These are phyloP conservation scores for Coendou prehensilis DNA, from an alignment of 2,797 vertebrate species.

Conservation along the genomic window DNA sequence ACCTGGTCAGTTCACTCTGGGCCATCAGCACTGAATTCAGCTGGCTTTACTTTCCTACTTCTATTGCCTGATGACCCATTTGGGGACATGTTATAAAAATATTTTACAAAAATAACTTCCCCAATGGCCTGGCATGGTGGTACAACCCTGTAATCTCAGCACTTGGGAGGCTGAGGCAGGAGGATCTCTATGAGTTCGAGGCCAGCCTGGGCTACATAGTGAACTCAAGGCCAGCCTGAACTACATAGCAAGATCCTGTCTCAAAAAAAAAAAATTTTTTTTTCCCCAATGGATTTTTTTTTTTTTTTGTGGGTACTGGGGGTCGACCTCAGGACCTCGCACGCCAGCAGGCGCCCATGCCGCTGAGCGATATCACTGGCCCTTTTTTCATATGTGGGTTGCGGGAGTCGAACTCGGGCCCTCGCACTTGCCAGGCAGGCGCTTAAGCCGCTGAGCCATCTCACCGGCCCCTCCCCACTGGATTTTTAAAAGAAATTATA, in stretches of 20 bases:
- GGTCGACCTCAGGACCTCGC: no score
- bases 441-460: no score
- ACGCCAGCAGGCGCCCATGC: no score
- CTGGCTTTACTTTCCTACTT: background rate
- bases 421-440: no score
- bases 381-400: no score
- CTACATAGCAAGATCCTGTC: background rate
- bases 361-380: no score
- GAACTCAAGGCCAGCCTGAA: background rate
- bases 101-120: constrained; percentile 17
- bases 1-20: background rate
- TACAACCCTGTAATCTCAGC: background rate
- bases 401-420: no score
- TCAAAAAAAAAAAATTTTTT: background rate
- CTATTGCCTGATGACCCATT: background rate
- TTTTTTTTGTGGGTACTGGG: no score
- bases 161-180: background rate
- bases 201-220: background rate
- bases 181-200: background rate
- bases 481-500: background rate
- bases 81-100: background rate
- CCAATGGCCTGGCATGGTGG: background rate
- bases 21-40: background rate
- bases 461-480: background rate
- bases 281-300: background rate